Evolutionary conservation across 2,888 invertebrate genomes (phyloP).

Genomic region (Sclerodermus sp.): DNA sequence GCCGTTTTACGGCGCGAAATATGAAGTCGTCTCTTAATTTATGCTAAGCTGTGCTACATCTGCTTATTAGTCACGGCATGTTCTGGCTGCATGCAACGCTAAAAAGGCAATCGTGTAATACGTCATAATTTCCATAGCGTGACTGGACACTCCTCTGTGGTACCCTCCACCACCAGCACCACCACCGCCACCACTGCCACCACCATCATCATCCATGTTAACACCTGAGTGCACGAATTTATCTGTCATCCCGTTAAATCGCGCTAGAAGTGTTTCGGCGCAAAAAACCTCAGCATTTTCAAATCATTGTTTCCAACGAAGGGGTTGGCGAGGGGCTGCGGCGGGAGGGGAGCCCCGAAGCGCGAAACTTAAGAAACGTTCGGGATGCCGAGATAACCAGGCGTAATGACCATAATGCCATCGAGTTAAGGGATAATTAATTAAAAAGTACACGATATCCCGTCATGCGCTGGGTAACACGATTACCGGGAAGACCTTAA

Average conservation of each 20-base stretch:
- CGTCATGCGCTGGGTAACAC: not conserved
- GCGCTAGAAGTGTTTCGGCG: too few species aligned
- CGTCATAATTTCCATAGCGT: slow-evolving; percentile 53
- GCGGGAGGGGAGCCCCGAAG: too few species aligned
- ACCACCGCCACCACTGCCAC: too few species aligned
- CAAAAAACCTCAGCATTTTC: too few species aligned
- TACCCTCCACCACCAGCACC: too few species aligned
- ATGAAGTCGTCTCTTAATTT: slow-evolving; percentile 16
- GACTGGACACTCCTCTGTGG: slow-evolving; percentile 40
- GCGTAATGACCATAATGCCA: too few species aligned
- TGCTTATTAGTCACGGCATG: slow-evolving; percentile 46
- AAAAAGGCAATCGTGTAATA: slow-evolving; percentile 50
- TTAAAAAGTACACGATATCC: too few species aligned
- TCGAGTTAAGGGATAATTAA: too few species aligned
- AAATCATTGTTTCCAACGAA: too few species aligned
- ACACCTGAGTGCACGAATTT: slow-evolving; percentile 21
- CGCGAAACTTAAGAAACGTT: too few species aligned
- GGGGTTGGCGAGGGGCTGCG: too few species aligned
- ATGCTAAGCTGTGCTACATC: slow-evolving; percentile 32
- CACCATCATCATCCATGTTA: slow-evolving; percentile 21
- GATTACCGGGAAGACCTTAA: not conserved
- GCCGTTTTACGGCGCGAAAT: not conserved
- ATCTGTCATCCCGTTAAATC: slow-evolving; percentile 17
- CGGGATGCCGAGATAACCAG: too few species aligned
- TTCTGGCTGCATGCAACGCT: slow-evolving; percentile 33